Evolutionary conservation across 1,140 invertebrate species (phyloP).

Genomic region (Camponotus pennsylvanicus): DNA sequence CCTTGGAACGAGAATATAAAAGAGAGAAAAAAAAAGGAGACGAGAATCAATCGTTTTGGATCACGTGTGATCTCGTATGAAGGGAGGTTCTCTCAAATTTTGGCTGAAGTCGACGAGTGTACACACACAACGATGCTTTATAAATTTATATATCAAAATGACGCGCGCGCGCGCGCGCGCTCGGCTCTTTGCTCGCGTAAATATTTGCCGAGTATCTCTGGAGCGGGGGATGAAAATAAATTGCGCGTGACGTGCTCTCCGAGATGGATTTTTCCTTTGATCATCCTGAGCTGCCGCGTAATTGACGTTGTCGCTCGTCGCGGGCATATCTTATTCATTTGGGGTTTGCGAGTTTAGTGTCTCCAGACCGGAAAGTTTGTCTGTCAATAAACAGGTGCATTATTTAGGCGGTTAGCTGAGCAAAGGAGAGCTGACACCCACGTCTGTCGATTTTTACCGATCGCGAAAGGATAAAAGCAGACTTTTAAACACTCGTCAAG

Average conservation of each 20-base stretch:
- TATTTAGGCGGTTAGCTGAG: slow-evolving; percentile 62
- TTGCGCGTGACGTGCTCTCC: slow-evolving; percentile 31
- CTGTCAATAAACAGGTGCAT: slow-evolving; percentile 70
- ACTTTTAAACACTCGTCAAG: slow-evolving; percentile 2
- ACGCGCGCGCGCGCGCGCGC: slow-evolving; percentile 34
- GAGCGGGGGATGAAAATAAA: slow-evolving; percentile 48
- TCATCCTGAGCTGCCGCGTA: slow-evolving; percentile 29
- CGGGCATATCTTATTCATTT: slow-evolving; percentile 65
- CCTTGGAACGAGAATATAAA: neutral
- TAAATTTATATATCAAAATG: slow-evolving; percentile 56
- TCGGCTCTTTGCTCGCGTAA: neutral
- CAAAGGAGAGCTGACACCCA: neutral
- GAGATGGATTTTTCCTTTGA: slow-evolving; percentile 46
- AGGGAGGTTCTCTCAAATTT: neutral
- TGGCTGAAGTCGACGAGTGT: neutral
- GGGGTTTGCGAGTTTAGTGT: slow-evolving; percentile 31
- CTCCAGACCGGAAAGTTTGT: slow-evolving; percentile 31
- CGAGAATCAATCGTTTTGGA: neutral
- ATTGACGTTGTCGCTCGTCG: slow-evolving; percentile 34
- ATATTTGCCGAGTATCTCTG: slow-evolving; percentile 23
- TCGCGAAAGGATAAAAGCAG: neutral
- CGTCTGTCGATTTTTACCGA: no score
- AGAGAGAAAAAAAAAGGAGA: no score
- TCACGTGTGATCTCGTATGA: no score
- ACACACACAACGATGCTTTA: slow-evolving; percentile 16